Evolutionary conservation across 2,888 invertebrate species (phyloP), one percentile per base, ranked within the genome.

Genomic region (Apamea monoglypha): DNA sequence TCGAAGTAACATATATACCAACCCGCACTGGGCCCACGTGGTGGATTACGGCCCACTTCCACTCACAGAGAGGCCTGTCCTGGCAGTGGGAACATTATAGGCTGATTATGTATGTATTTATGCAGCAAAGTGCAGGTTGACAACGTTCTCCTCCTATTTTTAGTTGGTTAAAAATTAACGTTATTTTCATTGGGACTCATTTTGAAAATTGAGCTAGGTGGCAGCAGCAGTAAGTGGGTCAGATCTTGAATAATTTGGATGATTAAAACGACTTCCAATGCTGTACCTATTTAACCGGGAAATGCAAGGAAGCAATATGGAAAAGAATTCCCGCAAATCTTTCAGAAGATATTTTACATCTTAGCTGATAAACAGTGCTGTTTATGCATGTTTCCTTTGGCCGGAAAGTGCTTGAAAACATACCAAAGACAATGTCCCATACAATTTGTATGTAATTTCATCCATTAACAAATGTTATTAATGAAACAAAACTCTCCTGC

Each of bases 401-500:
- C 18, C 14, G 63, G 61, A 29, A 77, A 64, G 63, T 25, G 4
- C 14, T 44, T 32, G 14, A 1, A 16, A 64, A 53, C n/a, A 69
- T 63, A 63, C 25, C 66, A 36, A 32, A 50, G 50, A 70, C 29
- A 70, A 21, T 16, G 8, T 66, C 29, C 53, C 64, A 59, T 72
- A 73, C 56, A 80, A 73, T 72, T 80, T 50, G 50, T 32, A 21
- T 56, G 56, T 63, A 81, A 81, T 74, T 53, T 53, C 44, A 81
- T 67, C 59, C 61, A 82, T 73, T 69, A 69, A 59, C 47, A 82
- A 82, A 64, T 69, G 44, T 47, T 72, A 77, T 18, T 29, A 78
- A 75, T 70, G 75, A 59, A 80, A 83, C 74, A 59, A 64, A 83
- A 83, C 64, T 80, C 78, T 47, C 16, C 7, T 67, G 74, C 70